Base-by-base conservation (phyloP, 2,113 vertebrate species). In the Nesogale talazaci region DNA sequence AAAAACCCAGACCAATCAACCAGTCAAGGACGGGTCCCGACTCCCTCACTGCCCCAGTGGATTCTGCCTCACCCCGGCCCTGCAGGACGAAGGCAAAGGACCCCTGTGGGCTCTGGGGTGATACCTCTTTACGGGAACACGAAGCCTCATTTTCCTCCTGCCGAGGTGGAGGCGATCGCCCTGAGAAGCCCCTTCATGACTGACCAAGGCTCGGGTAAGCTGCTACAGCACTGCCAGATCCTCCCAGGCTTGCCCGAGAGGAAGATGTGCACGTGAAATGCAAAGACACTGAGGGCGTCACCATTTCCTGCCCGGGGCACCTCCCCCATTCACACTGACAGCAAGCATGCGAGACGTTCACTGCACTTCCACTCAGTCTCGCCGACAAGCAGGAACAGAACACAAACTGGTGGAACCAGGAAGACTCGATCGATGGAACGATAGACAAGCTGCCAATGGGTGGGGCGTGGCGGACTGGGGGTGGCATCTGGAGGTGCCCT, bases 371-470 rank as follows among this genome's bases (percentile, higher is more conserved):
- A 22, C 40, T 65, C 36, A 65, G 38, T 27, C 69, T 59, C 8
- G 52, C 27, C 36, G 61, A 75, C 36, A 83, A 93, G 11, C 34
- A 87, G 81, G 38, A 36, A 92, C 85, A 88, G 23, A 84, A 86
- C 17, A 91, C 4, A 46, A 85, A 57, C 22, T 77, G 7, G 79
- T 59, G 86, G 70, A 89, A 57, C 86, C 14, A 1, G 36, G 77
- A 61, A 46, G 83, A 91, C 27, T 9, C 61, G 25, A 80, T 74
- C 40, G 75, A 72, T 36, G 52, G 38, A 90, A 86, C 27, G 69
- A 56, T 46, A 19, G 59, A 63, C 29, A 56, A 61, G 9, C 15
- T n/a, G 65, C 67, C 15, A 52, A 3, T 23, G 7, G 69, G 88
- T 52, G 46, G 46, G 46, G 46, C 10, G 46, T 52, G 46, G 46